A percentile compares a stretch with the other conserved stretches of the same genome.
phyloP scores from a whole-genome alignment of 2,113 vertebrate genomes.

The Corythaeola cristata region DNA sequence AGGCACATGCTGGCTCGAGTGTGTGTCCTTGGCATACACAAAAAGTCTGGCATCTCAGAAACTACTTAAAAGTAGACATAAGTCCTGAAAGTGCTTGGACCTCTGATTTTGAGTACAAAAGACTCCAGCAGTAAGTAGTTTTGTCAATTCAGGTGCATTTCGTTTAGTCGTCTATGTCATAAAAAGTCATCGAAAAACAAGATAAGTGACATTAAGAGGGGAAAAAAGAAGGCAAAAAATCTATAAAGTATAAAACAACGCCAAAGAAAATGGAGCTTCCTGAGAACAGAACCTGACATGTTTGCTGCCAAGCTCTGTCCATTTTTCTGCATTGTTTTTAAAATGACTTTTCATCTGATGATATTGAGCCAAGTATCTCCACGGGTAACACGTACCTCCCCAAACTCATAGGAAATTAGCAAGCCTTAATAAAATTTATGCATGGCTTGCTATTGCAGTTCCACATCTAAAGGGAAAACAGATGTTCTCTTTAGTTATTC shows the following conservation, averaged over 20 bases:
- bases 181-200: not conserved
- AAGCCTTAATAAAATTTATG: conserved; percentile 62
- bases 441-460: conserved; percentile 45
- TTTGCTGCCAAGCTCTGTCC: not conserved
- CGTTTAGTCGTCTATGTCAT: not conserved
- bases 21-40: accelerated
- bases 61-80: not conserved
- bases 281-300: not conserved
- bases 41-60: not conserved
- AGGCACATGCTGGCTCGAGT: not conserved
- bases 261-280: not conserved
- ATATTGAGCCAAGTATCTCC: conserved; percentile 10
- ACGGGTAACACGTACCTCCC: not conserved
- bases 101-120: not conserved
- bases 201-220: not conserved
- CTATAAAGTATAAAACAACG: not conserved
- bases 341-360: conserved; percentile 17
- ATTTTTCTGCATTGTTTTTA: conserved; percentile 4
- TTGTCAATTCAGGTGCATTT: not conserved
- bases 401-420: conserved; percentile 39
- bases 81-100: not conserved
- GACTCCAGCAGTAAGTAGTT: not conserved
- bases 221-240: not conserved
- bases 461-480: conserved; percentile 65
- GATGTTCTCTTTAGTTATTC: conserved; percentile 66